Percentiles rank a stretch among this genome's conserved stretches.
phyloP scores from a whole-genome alignment of 2,888 invertebrate species.

The Hypsopygia costalis region DNA sequence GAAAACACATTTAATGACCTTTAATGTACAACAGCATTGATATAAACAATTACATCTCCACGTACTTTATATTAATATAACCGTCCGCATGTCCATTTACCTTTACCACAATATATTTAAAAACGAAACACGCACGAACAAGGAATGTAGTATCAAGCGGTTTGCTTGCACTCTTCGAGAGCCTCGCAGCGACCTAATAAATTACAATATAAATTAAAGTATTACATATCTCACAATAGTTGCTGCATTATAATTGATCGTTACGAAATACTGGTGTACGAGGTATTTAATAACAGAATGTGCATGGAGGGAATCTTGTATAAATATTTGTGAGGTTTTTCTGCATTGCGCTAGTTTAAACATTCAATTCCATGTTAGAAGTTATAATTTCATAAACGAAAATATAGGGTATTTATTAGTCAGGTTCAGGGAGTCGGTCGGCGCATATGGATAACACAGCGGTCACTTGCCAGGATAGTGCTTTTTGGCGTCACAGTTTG shows the following conservation, averaged over 20 bases:
- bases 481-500: too few relatives aligned
- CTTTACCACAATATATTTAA: constrained; percentile 4
- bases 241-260: not conserved
- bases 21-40: constrained; percentile 58
- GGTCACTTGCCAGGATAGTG: too few relatives aligned
- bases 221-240: constrained; percentile 1
- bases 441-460: too few relatives aligned
- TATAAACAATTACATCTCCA: constrained; percentile 37
- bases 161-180: constrained; percentile 10
- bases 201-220: constrained; percentile 1
- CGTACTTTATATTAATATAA: constrained; percentile 3
- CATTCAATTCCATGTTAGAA: too few relatives aligned
- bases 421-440: too few relatives aligned
- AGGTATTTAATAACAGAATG: constrained; percentile 1
- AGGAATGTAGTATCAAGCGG: constrained; percentile 19
- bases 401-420: too few relatives aligned
- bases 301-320: too few relatives aligned
- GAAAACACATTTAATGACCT: constrained; percentile 64
- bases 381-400: too few relatives aligned
- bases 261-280: constrained; percentile 2
- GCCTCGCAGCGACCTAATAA: constrained; percentile 10
- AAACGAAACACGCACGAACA: constrained; percentile 13
- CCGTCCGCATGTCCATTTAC: constrained; percentile 1
- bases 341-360: too few relatives aligned
- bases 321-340: too few relatives aligned